Evolutionary conservation across 64 coral and sea anemone species (phyloP).

Genomic region (Stylophora pistillata): DNA sequence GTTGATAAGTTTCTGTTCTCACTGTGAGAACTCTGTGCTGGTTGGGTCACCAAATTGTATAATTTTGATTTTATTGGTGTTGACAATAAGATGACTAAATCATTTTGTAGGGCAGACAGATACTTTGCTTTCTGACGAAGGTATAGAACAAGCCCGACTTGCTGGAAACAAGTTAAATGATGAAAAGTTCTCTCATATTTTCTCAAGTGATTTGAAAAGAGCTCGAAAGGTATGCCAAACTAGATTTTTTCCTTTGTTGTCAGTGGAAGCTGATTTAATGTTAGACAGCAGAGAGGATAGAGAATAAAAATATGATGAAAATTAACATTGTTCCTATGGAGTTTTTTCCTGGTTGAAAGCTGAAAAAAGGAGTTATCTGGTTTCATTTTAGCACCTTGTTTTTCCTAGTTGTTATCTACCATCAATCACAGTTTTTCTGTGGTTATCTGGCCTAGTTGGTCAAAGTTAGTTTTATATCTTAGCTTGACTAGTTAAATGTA

Average conservation of each 20-base stretch:
- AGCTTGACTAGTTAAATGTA: too few species aligned
- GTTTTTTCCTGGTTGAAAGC: too few species aligned
- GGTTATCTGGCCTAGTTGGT: too few species aligned
- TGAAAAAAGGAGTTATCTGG: too few species aligned
- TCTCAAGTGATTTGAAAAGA: constrained; percentile 83
- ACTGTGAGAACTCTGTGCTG: too few species aligned
- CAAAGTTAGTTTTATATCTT: too few species aligned
- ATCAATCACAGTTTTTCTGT: too few species aligned
- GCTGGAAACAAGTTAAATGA: constrained; percentile 57
- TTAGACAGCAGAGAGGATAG: not conserved
- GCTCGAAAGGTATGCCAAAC: constrained; percentile 63
- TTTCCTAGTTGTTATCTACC: not conserved
- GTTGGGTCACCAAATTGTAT: too few species aligned
- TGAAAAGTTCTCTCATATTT: constrained; percentile 72
- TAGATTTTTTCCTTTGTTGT: not conserved
- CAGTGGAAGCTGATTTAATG: too few species aligned
- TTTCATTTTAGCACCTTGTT: not conserved
- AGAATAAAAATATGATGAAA: not conserved
- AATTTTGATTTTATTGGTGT: not conserved
- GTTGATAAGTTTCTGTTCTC: too few species aligned
- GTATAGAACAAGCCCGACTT: constrained; percentile 71
- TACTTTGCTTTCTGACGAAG: constrained; percentile 59
- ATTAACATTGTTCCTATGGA: too few species aligned
- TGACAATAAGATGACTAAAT: not conserved
- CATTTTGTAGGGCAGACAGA: constrained; percentile 67